Base-by-base conservation (phyloP, 2,113 vertebrate genomes). In the Spea bombifrons region DNA sequence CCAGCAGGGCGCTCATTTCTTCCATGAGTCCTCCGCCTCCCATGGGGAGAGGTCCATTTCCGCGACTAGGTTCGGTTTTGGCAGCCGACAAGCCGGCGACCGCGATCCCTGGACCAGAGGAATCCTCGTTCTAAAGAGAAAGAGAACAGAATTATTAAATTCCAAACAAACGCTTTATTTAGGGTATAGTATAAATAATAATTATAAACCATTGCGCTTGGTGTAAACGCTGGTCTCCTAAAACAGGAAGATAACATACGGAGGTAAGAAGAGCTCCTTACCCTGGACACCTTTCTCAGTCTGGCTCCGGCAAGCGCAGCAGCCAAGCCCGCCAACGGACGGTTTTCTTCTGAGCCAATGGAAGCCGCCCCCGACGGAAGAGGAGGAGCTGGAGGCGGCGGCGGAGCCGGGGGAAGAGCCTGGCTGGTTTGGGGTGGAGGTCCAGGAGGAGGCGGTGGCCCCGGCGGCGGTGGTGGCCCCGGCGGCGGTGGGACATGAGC, bases 1-100 rank as follows among this genome's bases (percentile, higher is more conserved):
- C 97, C 90, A 99, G 92, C 84, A 99, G 90, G 82, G 97, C 97
- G 0, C 97, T 99, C 97, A 99, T 99, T 86, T 99, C 97, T 86
- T 99, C 97, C 97, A 99, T 99, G 15, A 99, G 89, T 16, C 97
- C 96, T 72, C 91, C 92, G 65, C 96, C 96, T 75, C 87, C 92
- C 85, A 95, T 91, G 12, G 96, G 87, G 76, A 97, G 90, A 0
- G 94, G 96, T 44, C 97, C 97, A 66, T 99, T 99, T 55, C 97
- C 96, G 80, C 96, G 93, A 67, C 92, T 83, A 0, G 88, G 43
- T 0, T 99, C 97, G 15, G 94, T 65, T 90, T 96, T 99, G 82
- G 93, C 89, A 75, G 90, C 89, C 71, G 84, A 81, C 0, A 89
- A 84, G 45, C 86, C 81, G 61, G 88, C 45, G 57, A 77, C 86